These are phyloP conservation scores for Hybognathus amarus DNA, from an alignment of 2,797 vertebrate genomes.

Conservation along the genomic window DNA sequence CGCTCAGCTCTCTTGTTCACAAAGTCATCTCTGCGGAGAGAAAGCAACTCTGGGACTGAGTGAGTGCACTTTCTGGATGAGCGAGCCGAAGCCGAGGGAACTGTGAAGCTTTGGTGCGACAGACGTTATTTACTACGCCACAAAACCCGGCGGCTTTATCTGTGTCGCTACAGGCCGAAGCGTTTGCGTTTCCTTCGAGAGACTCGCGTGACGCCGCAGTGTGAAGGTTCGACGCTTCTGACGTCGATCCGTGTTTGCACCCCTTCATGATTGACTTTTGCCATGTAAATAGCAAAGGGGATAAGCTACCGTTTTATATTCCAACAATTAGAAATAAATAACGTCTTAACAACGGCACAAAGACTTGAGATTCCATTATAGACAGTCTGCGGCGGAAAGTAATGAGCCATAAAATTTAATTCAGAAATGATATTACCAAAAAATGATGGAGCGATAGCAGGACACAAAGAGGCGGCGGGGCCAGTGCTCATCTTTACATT, in stretches of 20 bases:
- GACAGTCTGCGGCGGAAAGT: conserved; percentile 85
- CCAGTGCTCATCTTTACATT: conserved; percentile 80
- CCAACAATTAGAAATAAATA: conserved; percentile 91
- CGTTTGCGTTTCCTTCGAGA: neutral
- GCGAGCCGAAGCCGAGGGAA: conserved; percentile 48
- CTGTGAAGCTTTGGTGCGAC: conserved; percentile 32
- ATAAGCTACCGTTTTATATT: conserved; percentile 88
- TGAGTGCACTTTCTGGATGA: conserved; percentile 55
- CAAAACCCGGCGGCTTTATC: conserved; percentile 23
- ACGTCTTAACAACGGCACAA: conserved; percentile 85
- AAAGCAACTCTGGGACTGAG: conserved; percentile 47
- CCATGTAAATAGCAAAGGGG: conserved; percentile 86
- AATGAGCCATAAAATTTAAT: conserved; percentile 99
- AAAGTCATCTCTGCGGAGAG: conserved; percentile 58
- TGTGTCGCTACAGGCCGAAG: conserved; percentile 7
- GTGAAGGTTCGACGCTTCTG: conserved; percentile 39
- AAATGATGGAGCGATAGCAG: conserved; percentile 86
- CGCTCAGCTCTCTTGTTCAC: conserved; percentile 56
- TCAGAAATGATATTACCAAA: conserved; percentile 93
- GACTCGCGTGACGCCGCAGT: conserved; percentile 8
- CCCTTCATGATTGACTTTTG: conserved; percentile 81
- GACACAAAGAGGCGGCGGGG: conserved; percentile 76
- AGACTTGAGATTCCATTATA: conserved; percentile 91
- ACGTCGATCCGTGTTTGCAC: conserved; percentile 72
- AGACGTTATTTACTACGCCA: conserved; percentile 31